phyloP scores from a whole-genome alignment of 1,140 invertebrate genomes.

The Geopemphigus sp. region DNA sequence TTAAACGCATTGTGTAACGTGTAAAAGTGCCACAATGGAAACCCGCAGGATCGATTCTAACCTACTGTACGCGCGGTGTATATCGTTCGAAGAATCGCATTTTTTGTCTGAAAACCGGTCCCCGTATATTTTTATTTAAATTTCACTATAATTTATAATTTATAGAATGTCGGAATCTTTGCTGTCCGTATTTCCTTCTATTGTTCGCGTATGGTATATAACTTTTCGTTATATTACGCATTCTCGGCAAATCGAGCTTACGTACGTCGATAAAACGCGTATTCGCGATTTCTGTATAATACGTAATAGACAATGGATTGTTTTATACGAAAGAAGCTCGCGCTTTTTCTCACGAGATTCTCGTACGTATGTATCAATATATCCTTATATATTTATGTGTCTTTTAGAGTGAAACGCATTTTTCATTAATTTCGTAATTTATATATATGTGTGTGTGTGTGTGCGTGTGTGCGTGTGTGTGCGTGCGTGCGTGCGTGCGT shows the following conservation, averaged over 20 bases:
- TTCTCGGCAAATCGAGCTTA: not conserved
- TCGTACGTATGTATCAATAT: too few species aligned
- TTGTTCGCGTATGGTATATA: slow-evolving; percentile 2
- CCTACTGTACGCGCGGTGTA: not conserved
- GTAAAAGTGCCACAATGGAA: slow-evolving; percentile 13
- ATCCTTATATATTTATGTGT: too few species aligned
- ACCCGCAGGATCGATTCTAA: not conserved
- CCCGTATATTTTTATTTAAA: slow-evolving; percentile 41
- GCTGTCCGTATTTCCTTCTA: not conserved
- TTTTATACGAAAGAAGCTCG: too few species aligned
- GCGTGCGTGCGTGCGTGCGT: too few species aligned
- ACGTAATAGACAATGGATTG: not conserved
- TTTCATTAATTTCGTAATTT: too few species aligned
- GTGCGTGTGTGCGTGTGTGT: too few species aligned
- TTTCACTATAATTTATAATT: slow-evolving; percentile 7
- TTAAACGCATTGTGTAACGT: not conserved
- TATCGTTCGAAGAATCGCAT: slow-evolving; percentile 4
- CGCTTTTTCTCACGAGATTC: too few species aligned
- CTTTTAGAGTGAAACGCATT: too few species aligned
- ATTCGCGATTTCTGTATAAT: too few species aligned
- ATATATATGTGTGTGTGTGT: too few species aligned
- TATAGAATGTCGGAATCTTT: slow-evolving; percentile 5
- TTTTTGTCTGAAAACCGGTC: slow-evolving; percentile 32
- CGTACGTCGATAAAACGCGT: not conserved
- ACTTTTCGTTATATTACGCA: slow-evolving; percentile 29